Evolutionary conservation across 2,888 invertebrate genomes (phyloP), one percentile per base, ranked within the genome.

Genomic region (Tenthredo scrophulariae): DNA sequence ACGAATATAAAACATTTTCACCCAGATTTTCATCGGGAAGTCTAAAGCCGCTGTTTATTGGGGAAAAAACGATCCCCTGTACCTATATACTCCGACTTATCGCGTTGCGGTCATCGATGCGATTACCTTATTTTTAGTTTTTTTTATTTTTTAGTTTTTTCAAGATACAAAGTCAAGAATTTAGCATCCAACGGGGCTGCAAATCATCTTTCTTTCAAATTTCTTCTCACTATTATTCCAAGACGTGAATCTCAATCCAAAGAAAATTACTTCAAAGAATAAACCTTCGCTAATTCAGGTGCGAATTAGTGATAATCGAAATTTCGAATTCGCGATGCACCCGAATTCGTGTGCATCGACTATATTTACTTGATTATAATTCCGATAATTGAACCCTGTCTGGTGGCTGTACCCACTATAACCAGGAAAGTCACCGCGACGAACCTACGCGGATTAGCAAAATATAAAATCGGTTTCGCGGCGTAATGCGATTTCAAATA

Each of bases 331-430:
- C 10, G 37, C 10, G 70, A 70, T 18, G 70, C 10, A n/a, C 43
- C 22, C 72, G 40, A 40, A 43, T 43, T 43, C 22, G 13, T 7
- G 9, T 74, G 22, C 43, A 74, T 43, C 13, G n/a, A n/a, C n/a
- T n/a, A n/a, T 22, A 15, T 9, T 40, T 74, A 74, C 26, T 26
- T 74, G 13, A 74, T 74, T 74, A 74, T 37, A 26, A 43, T 43
- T 13, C 43, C 72, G 43, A 74, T 74, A 74, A 37, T 50, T 77
- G 77, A 77, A 77, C 77, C 18, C 50, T 50, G 54, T 50, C 77
- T 77, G 46, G 77, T 18, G 54, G 77, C 7, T 29, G n/a, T 54
- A 54, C n/a, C n/a, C n/a, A n/a, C 10, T 54, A 54, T 54, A 54
- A 50, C n/a, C 26, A 54, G 54, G 6, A 26, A 6, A 40, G 77